Base-by-base conservation (phyloP, 2,797 vertebrate genomes). In the Numenius phaeopus region DNA sequence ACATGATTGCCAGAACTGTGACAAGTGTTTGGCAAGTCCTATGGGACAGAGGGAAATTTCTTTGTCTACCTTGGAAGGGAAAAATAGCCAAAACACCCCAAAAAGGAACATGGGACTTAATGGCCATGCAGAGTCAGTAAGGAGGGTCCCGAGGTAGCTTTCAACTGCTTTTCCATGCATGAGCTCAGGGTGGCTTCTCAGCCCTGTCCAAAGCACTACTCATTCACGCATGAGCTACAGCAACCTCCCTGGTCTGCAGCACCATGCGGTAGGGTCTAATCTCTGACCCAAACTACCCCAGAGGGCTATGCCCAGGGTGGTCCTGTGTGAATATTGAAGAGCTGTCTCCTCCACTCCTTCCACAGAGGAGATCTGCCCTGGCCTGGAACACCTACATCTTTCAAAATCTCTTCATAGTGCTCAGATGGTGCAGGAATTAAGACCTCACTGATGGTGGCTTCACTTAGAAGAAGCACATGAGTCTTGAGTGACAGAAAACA, bases 11-110 rank as follows among this genome's bases (percentile, higher is more conserved):
- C 86, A 82, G 84, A 94, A 89, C 18, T 75, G 61, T 34, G 66
- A 42, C 90, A 93, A 84, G 70, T 26, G 77, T 58, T 69, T 78
- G 20, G 52, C 46, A 75, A 83, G 57, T 46, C 52, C 72, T 71
- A 0, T 8, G 24, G 65, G 61, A n/a, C 49, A 96, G 27, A 86
- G 26, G 34, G 19, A 82, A 92, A 12, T 50, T 64, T 72, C 54
- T 72, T 39, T 55, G 62, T 21, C 34, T 37, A 70, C 75, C 61
- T 1, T 26, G 30, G 11, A 19, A 29, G 42, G 22, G 30, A n/a
- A 75, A 37, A 73, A 81, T 59, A 71, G 37, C 20, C 44, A 44
- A n/a, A 93, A 75, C 19, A 73, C 8, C 27, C 40, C 21, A 7
- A 24, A 87, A 89, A 57, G 9, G 13, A 69, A 4, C 27, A 8